A percentile compares a stretch with the other conserved stretches of the same genome.
These are phyloP conservation scores for Noctua fimbriata DNA, from an alignment of 2,888 invertebrate genomes.

Conservation along the genomic window DNA sequence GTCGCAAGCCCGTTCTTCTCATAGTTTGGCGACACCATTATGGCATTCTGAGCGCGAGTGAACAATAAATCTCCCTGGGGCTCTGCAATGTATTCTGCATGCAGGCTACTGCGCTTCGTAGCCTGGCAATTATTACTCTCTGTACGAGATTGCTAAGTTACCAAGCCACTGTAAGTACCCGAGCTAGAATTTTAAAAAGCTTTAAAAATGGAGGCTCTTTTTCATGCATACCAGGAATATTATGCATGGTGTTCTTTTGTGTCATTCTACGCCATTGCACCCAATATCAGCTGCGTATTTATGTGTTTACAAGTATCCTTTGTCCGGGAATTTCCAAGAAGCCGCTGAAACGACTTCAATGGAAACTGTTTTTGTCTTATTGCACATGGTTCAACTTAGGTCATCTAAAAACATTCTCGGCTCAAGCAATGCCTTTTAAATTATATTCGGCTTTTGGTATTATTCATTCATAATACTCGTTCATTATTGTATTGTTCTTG, in stretches of 20 bases:
- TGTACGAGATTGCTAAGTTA: constrained; percentile 74
- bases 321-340: constrained; percentile 49
- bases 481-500: background rate
- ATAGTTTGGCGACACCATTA: constrained; percentile 82
- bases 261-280: constrained; percentile 21
- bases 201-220: constrained; percentile 23
- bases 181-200: constrained; percentile 42
- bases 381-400: constrained; percentile 48
- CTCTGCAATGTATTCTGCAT: constrained; percentile 81
- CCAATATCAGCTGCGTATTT: constrained; percentile 32
- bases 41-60: constrained; percentile 82
- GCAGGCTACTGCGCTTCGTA: constrained; percentile 75
- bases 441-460: constrained; percentile 10
- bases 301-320: constrained; percentile 44
- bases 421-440: constrained; percentile 5
- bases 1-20: constrained; percentile 71
- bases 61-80: constrained; percentile 81
- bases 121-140: constrained; percentile 77
- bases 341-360: constrained; percentile 44
- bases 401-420: constrained; percentile 44
- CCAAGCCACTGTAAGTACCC: constrained; percentile 50
- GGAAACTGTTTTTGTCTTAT: constrained; percentile 51
- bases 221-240: constrained; percentile 32
- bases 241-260: constrained; percentile 5
- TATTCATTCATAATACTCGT: constrained; percentile 2